Conservation (phyloP, 2,113 vertebrate genomes). For the Rana temporaria region DNA sequence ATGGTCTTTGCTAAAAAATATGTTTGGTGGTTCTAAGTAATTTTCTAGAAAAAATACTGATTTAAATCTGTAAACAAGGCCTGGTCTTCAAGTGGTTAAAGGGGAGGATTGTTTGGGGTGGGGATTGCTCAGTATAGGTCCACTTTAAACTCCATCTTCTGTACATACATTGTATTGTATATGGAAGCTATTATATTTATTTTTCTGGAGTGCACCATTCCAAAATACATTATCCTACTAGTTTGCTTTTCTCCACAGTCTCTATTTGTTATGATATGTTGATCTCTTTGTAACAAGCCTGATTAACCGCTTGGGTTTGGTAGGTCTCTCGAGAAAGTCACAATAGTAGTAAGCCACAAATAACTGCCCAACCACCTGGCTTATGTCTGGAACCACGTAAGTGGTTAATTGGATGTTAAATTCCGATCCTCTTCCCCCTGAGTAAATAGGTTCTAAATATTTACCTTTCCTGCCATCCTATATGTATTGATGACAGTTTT, state of each 20-base stretch:
- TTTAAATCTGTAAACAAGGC: too few relatives aligned
- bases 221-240: neutral
- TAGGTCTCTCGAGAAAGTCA: slow-evolving; percentile 11
- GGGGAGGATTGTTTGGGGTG: too few relatives aligned
- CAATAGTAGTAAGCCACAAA: slow-evolving; percentile 20
- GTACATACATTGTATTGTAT: neutral
- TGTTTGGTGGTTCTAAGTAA: too few relatives aligned
- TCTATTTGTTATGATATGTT: slow-evolving; percentile 27
- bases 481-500: slow-evolving; percentile 79
- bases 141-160: neutral
- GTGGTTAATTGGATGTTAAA: slow-evolving; percentile 80
- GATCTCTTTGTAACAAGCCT: slow-evolving; percentile 17
- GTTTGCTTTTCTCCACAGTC: neutral
- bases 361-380: slow-evolving; percentile 71
- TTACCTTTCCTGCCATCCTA: slow-evolving; percentile 73
- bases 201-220: neutral
- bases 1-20: too few relatives aligned
- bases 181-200: slow-evolving; percentile 2
- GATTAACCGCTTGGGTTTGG: neutral
- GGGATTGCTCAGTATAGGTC: too few relatives aligned
- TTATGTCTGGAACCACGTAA: slow-evolving; percentile 73
- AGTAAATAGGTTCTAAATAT: slow-evolving; percentile 79
- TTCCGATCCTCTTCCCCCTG: slow-evolving; percentile 76
- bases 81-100: too few relatives aligned
- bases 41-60: too few relatives aligned